Evolutionary conservation across 2,888 invertebrate species (phyloP).

Genomic region (Melipona bicolor): DNA sequence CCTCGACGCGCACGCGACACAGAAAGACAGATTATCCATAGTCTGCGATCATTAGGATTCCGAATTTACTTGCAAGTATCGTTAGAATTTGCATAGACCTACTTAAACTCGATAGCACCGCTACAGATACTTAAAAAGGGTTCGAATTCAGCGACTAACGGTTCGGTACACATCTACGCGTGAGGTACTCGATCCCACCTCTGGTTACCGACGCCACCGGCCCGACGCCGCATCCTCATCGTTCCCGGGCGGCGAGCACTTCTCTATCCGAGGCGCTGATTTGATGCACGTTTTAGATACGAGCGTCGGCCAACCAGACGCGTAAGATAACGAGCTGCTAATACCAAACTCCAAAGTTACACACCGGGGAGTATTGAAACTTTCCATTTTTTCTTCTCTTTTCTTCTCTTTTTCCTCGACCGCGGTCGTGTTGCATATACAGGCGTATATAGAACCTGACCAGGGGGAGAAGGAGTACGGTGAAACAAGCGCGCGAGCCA

Average conservation of each 20-base stretch:
- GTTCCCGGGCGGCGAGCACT: constrained; percentile 55
- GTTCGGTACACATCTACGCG: too few species aligned
- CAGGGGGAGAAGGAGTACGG: background rate
- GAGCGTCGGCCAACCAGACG: constrained; percentile 62
- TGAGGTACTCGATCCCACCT: too few species aligned
- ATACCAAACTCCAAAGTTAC: constrained; percentile 58
- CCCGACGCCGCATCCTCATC: constrained; percentile 44
- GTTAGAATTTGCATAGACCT: too few species aligned
- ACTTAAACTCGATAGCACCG: too few species aligned
- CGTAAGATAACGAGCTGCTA: constrained; percentile 68
- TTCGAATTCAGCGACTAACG: too few species aligned
- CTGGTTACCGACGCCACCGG: constrained; percentile 21
- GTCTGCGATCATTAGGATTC: too few species aligned
- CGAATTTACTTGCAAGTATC: too few species aligned
- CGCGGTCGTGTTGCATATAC: background rate
- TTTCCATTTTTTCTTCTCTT: constrained; percentile 13
- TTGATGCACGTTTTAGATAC: constrained; percentile 73
- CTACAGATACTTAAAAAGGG: too few species aligned
- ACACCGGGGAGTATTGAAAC: constrained; percentile 58
- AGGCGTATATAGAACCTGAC: too few species aligned
- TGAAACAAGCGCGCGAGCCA: constrained; percentile 5
- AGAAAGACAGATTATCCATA: too few species aligned
- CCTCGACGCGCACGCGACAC: too few species aligned
- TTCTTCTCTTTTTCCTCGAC: background rate
- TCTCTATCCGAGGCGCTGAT: constrained; percentile 64